Evolutionary conservation across 2,113 vertebrate genomes (phyloP).

Genomic region (Ailurus styani): DNA sequence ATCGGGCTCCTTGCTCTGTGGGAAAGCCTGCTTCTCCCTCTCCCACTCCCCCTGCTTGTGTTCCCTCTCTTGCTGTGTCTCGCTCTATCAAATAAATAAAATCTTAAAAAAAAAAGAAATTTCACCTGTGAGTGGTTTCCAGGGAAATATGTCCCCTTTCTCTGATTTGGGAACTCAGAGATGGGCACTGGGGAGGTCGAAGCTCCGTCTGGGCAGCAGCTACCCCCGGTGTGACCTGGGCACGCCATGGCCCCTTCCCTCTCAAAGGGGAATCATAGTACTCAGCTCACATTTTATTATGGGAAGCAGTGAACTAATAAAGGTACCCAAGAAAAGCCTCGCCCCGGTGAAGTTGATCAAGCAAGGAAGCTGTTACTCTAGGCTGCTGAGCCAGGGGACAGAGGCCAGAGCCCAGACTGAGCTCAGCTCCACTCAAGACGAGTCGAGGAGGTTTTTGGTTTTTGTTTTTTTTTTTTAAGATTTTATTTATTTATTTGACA

Average conservation of each 20-base stretch:
- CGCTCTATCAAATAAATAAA: no score
- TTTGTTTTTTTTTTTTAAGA: no score
- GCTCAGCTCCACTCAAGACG: not conserved
- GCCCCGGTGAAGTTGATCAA: not conserved
- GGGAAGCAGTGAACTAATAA: not conserved
- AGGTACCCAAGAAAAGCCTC: no score
- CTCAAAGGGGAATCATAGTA: not conserved
- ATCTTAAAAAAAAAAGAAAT: no score
- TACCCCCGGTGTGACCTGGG: not conserved
- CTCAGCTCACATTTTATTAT: not conserved
- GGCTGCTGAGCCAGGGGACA: not conserved
- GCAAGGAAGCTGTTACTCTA: not conserved
- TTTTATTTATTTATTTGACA: no score
- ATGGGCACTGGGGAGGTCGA: not conserved
- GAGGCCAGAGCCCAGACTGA: not conserved
- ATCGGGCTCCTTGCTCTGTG: no score
- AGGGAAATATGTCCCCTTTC: not conserved
- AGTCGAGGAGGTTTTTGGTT: no score
- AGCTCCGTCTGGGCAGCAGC: not conserved
- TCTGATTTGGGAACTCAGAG: not conserved
- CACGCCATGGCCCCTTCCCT: not conserved
- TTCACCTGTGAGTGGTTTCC: not conserved
- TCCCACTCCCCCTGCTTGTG: no score
- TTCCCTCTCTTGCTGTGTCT: no score
- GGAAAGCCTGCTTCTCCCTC: no score